Evolutionary conservation across 2,797 vertebrate genomes (phyloP), one percentile per base, ranked within the genome.

Genomic region (Botia almorhae): DNA sequence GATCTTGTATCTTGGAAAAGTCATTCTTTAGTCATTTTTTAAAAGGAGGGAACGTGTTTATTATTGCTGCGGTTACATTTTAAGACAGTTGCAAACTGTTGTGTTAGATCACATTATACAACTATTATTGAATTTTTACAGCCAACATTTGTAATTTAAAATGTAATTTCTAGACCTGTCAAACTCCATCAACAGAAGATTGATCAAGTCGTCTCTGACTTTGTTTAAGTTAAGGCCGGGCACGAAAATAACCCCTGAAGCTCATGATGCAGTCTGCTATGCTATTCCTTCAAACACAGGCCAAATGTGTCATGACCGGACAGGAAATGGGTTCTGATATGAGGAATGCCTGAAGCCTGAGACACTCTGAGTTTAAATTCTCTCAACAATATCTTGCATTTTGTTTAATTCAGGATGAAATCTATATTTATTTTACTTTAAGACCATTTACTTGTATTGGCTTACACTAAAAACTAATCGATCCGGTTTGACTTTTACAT

Each of bases 321-420:
- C 88, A 91, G 92, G 91, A 93, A 94, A 94, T 94, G 85, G 84
- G 76, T 81, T 88, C 85, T 90, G 93, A 93, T 92, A 90, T 85
- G 86, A 90, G 92, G 90, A 93, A 94, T 93, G 91, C 87, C 85
- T 80, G 68, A 72, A 68, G 58, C n/a, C 55, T 43, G 43, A 60
- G 69, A 48, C 55, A 60, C 73, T 48, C 63, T 36, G 16, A 55
- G 23, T 56, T 73, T 48, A 23, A 2, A 33, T 12, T 72, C 14
- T 19, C 23, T 72, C 19, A 6, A 26, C 63, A 19, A 51, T 11
- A 5, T 43, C 29, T 3, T 7, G 43, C 36, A 72, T 60, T n/a
- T 69, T 48, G n/a, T 2, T 69, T 14, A 12, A 21, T 39, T 21
- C 16, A 46, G 2, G 12, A 46, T 48, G 4, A 48, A 64, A 64